Evolutionary conservation across 2,113 vertebrate genomes (phyloP), one percentile per base, ranked within the genome.

Genomic region (Ardeotis arabs): DNA sequence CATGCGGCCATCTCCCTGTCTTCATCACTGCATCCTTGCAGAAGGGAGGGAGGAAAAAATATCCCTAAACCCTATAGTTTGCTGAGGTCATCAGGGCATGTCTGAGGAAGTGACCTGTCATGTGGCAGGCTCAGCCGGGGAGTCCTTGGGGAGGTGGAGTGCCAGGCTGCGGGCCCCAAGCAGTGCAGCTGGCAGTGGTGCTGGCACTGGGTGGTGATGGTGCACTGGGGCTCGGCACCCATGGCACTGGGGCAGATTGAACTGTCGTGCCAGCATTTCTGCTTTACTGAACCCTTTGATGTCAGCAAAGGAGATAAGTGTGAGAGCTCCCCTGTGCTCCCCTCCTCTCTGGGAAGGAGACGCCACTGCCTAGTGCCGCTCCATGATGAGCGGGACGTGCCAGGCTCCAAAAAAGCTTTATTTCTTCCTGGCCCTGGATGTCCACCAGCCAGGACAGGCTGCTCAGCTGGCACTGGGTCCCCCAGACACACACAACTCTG

Each of bases 371-470:
- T n/a, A 39, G 31, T 0, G 0, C 37, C 31, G 73, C 52, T 74
- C 52, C 1, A 0, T 53, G 18, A 55, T 62, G 72, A 88, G 25
- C 0, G 0, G 53, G n/a, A 16, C 1, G 50, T 68, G 52, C 68
- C 11, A 8, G 19, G 0, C 45, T 64, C 64, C n/a, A 90, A 49
- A 68, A 66, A 21, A 33, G 16, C 17, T 35, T 52, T 66, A 53
- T 76, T 44, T 16, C 37, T 62, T 62, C 29, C 50, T 69, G n/a
- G 24, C 39, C 53, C 2, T 14, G 52, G 35, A 12, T 28, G 39
- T 45, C 23, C 0, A 0, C 67, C 55, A 84, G 64, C 17, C 39
- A 60, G 77, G 44, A 37, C 80, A 83, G 53, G 39, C 16, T 4
- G 41, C 52, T 75, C 33, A 4, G 28, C 53, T 82, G 25, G 20